Conservation (phyloP, 1,140 invertebrate species). For the Cyphomyrmex costatus region DNA sequence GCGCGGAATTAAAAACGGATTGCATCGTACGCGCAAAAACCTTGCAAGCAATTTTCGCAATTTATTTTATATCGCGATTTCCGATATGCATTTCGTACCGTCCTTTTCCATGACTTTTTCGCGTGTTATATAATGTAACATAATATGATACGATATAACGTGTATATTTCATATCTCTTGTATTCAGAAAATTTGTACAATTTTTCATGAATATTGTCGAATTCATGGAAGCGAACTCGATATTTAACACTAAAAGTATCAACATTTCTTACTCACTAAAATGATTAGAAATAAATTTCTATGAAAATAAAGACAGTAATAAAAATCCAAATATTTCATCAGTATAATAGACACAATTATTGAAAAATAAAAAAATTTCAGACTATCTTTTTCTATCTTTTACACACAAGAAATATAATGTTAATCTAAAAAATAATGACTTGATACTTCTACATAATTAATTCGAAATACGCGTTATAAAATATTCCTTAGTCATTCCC, state of each 20-base stretch:
- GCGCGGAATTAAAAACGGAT: constrained; percentile 51
- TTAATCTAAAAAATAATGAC: too few relatives aligned
- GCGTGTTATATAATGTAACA: background rate
- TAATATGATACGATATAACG: constrained; percentile 14
- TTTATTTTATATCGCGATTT: constrained; percentile 49
- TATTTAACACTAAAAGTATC: too few relatives aligned
- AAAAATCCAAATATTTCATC: too few relatives aligned
- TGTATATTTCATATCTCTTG: constrained; percentile 23
- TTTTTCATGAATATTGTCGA: background rate
- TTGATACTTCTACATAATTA: background rate
- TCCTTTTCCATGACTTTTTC: constrained; percentile 10
- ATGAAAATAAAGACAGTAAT: too few relatives aligned
- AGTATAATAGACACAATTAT: too few relatives aligned
- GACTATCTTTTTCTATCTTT: too few relatives aligned
- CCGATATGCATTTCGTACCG: constrained; percentile 8
- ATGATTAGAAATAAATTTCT: too few relatives aligned
- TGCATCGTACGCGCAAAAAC: constrained; percentile 37
- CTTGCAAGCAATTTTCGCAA: constrained; percentile 40
- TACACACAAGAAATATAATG: too few relatives aligned
- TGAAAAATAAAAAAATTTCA: too few relatives aligned
- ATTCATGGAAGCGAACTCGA: background rate
- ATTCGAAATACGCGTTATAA: background rate
- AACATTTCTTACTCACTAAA: too few relatives aligned
- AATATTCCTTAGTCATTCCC: background rate
- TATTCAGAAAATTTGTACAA: constrained; percentile 16